phyloP scores from a whole-genome alignment of 2,888 invertebrate genomes.

The Esperia sulphurella region DNA sequence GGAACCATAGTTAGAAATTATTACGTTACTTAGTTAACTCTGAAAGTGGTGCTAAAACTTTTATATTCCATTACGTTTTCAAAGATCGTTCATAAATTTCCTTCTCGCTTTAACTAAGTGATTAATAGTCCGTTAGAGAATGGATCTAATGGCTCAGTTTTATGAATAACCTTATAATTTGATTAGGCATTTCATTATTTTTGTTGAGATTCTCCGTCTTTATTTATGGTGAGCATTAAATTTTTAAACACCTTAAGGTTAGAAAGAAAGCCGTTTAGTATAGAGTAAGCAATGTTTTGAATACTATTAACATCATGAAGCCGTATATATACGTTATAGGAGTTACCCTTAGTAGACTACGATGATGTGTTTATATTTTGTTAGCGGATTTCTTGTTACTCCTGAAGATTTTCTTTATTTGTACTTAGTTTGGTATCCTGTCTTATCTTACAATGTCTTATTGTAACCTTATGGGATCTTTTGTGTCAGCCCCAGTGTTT shows the following conservation, averaged over 20 bases:
- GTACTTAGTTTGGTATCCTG: too few relatives aligned
- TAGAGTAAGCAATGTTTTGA: constrained; percentile 34
- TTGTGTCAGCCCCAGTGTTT: too few relatives aligned
- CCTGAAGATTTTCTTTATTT: too few relatives aligned
- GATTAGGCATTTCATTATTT: constrained; percentile 40
- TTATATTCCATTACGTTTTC: constrained; percentile 22
- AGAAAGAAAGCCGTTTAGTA: constrained; percentile 23
- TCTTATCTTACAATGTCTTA: too few relatives aligned
- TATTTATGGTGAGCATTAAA: constrained; percentile 46
- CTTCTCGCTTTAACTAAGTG: constrained; percentile 22
- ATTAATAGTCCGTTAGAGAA: constrained; percentile 24
- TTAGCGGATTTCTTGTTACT: too few relatives aligned
- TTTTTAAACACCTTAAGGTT: constrained; percentile 27
- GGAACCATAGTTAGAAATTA: neutral
- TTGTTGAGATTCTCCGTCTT: constrained; percentile 30
- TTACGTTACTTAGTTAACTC: neutral
- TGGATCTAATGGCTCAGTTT: constrained; percentile 30
- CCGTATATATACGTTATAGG: too few relatives aligned
- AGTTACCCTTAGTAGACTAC: too few relatives aligned
- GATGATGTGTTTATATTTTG: too few relatives aligned
- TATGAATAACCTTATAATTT: constrained; percentile 36
- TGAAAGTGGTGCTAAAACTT: constrained; percentile 14
- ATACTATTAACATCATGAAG: constrained; percentile 16
- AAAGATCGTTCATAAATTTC: constrained; percentile 29
- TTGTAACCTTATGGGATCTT: too few relatives aligned